Conservation (phyloP, 2,797 vertebrate genomes). For the Rhinophrynus dorsalis region DNA sequence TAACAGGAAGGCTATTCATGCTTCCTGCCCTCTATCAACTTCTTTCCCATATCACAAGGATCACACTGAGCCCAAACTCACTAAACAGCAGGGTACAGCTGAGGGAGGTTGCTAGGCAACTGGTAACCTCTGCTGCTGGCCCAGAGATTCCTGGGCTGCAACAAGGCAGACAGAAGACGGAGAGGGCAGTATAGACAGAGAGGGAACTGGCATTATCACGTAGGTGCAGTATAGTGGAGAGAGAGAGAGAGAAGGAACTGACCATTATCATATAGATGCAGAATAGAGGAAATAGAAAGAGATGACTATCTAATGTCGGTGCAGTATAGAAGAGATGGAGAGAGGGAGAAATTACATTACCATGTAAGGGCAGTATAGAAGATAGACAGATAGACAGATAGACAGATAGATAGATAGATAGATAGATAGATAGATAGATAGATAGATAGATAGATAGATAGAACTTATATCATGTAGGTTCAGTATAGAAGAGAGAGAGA, state of each 20-base stretch:
- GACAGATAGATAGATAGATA: not conserved
- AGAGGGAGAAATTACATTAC: no score
- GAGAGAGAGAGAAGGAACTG: no score
- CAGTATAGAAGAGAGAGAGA: no score
- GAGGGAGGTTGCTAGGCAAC: conserved; percentile 42
- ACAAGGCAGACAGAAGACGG: not conserved
- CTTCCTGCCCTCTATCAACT: conserved; percentile 17
- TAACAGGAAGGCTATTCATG: conserved; percentile 2
- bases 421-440: no score
- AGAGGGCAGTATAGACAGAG: not conserved
- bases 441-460: no score
- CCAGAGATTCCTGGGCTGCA: conserved; percentile 3
- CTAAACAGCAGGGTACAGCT: conserved; percentile 26
- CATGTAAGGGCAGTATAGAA: no score
- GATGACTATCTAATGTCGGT: no score
- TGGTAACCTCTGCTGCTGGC: conserved; percentile 3
- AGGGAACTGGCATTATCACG: not conserved
- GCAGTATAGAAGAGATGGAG: no score
- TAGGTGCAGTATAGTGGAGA: not conserved
- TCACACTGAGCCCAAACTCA: conserved; percentile 27
- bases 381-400: not conserved
- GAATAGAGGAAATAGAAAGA: no score
- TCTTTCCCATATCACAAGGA: conserved; percentile 11
- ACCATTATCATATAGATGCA: no score
- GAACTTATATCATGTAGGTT: no score